Evolutionary conservation across 2,888 invertebrate genomes (phyloP), one percentile per base, ranked within the genome.

Genomic region (Prosopocoilus inquinatus): DNA sequence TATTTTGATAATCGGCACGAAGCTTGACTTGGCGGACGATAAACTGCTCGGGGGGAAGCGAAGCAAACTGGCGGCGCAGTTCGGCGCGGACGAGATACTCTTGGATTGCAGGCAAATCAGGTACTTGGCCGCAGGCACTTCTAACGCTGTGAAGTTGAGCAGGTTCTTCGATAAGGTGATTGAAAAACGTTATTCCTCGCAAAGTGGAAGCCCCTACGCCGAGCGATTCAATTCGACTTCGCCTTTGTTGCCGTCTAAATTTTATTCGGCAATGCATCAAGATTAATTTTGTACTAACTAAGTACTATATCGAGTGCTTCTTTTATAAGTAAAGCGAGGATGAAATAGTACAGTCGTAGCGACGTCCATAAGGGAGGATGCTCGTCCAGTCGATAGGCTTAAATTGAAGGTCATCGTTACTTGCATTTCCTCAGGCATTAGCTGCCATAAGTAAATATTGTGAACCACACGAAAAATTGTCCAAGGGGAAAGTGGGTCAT

Each of bases 1-100:
- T 1, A 91, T 96, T 67, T 80, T 98, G 61, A 93, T 97, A 1
- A 90, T 97, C 69, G 97, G 96, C 9, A 95, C 96, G 1, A 98
- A 97, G 77, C 82, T 89, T 62, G 96, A 97, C 79, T 80, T 93
- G 63, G 86, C 90, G 0, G 88, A 91, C 67, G 90, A 91, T 61
- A 84, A 82, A 72, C 87, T 90, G 47, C 81, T 86, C 60, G 82
- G 85, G 50, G 82, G 80, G 67, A 79, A 84, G 62, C 80, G 84
- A 32, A 83, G 85, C 48, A 84, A 81, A 28, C 81, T 91, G 71
- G 94, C 96, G 1, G 91, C 91, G 68, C 93, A 95, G 75, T 94
- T 94, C 75, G 91, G 93, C 0, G 92, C 94, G 1, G 96, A 96
- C 76, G 96, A 96, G 81, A 91, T 97, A 70, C 87, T 90, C 78